These are phyloP conservation scores for Andrena fulva DNA, from an alignment of 2,888 invertebrate genomes.

Conservation along the genomic window DNA sequence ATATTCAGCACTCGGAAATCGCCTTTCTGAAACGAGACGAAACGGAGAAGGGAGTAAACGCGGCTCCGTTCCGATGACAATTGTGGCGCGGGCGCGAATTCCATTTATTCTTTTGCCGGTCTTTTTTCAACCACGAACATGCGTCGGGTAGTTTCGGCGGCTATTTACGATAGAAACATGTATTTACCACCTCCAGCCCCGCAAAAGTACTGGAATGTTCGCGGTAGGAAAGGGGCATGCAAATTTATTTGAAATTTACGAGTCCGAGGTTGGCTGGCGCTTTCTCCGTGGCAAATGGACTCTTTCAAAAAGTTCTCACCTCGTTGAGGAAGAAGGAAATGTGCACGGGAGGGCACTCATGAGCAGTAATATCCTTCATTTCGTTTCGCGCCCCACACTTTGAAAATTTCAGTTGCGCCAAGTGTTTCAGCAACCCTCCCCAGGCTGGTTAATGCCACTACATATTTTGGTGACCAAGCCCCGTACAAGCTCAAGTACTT, in stretches of 20 bases:
- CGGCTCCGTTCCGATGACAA: constrained; percentile 18
- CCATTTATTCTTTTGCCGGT: background rate
- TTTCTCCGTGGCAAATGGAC: too few relatives aligned
- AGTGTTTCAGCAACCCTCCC: background rate
- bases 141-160: background rate
- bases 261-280: too few relatives aligned
- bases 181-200: too few relatives aligned
- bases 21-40: background rate
- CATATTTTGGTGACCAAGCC: background rate
- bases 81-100: constrained; percentile 11
- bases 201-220: too few relatives aligned
- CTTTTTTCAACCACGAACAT: constrained; percentile 5
- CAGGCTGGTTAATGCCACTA: background rate
- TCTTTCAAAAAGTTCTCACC: too few relatives aligned
- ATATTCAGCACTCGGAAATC: constrained; percentile 25
- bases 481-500: background rate
- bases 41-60: background rate
- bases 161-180: constrained; percentile 6
- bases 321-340: too few relatives aligned
- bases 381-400: background rate
- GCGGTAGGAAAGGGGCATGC: background rate
- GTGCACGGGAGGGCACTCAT: too few relatives aligned
- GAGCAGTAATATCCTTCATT: background rate
- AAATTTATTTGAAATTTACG: too few relatives aligned
- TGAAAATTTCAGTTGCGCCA: background rate